Evolutionary conservation across 2,888 invertebrate species (phyloP).

Genomic region (Clistopyga incitator): DNA sequence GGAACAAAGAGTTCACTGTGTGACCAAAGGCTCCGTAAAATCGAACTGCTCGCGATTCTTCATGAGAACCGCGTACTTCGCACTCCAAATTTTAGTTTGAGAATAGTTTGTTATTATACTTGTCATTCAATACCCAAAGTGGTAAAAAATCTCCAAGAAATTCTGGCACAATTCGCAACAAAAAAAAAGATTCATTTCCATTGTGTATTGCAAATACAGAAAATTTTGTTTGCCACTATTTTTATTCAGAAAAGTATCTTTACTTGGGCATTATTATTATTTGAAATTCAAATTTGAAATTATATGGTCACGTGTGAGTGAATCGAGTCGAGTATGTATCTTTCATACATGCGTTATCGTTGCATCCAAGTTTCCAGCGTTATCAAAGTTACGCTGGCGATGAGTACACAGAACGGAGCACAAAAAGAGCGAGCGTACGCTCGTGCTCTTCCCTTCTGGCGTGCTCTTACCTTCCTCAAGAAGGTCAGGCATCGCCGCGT

Average conservation of each 20-base stretch:
- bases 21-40: constrained; percentile 64
- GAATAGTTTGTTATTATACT: no score
- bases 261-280: no score
- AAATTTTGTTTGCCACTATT: no score
- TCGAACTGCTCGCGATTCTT: constrained; percentile 44
- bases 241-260: no score
- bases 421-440: neutral
- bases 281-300: constrained; percentile 8
- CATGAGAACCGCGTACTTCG: neutral
- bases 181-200: no score
- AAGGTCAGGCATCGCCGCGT: constrained; percentile 69
- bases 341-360: constrained; percentile 23
- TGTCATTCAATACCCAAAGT: no score
- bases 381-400: constrained; percentile 15
- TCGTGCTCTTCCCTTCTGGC: constrained; percentile 43
- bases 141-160: neutral
- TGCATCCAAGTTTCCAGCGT: constrained; percentile 15
- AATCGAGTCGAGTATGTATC: constrained; percentile 18
- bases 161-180: neutral
- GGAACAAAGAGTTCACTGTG: constrained; percentile 68
- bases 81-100: neutral
- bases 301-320: constrained; percentile 39
- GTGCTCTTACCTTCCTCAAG: constrained; percentile 69
- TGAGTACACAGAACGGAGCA: constrained; percentile 28
- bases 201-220: no score